These are phyloP conservation scores for Neuroterus valhalla DNA, from an alignment of 1,140 invertebrate species.

Conservation along the genomic window DNA sequence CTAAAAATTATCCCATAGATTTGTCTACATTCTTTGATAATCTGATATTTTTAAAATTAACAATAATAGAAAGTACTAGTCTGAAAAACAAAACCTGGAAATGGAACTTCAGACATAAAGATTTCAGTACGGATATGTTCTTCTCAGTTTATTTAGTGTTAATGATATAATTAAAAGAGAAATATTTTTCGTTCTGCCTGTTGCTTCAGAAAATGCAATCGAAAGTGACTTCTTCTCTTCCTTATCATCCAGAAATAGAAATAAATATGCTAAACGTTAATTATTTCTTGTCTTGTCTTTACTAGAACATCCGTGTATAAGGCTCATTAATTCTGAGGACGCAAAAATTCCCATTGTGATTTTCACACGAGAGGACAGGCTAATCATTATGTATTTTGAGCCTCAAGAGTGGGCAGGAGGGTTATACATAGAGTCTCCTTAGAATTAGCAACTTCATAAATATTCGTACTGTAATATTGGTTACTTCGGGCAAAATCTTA, in stretches of 20 bases:
- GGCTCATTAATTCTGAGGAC: background rate
- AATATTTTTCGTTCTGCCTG: background rate
- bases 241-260: too few species aligned
- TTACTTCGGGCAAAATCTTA: background rate
- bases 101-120: too few species aligned
- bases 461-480: constrained; percentile 32
- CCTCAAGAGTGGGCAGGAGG: constrained; percentile 2
- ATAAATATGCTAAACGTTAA: too few species aligned
- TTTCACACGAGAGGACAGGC: constrained; percentile 6
- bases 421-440: background rate
- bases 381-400: background rate
- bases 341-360: background rate
- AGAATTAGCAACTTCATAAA: constrained; percentile 20
- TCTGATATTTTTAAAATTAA: too few species aligned
- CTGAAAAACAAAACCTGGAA: too few species aligned
- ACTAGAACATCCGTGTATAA: background rate
- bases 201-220: background rate
- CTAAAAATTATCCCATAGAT: too few species aligned
- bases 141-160: too few species aligned
- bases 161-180: background rate
- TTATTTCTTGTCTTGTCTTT: too few species aligned
- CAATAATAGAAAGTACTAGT: too few species aligned
- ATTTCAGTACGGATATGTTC: too few species aligned
- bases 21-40: too few species aligned
- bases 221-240: too few species aligned